Evolutionary conservation across 2,888 invertebrate species (phyloP), one percentile per base, ranked within the genome.

Genomic region (Platynereis dumerilii): DNA sequence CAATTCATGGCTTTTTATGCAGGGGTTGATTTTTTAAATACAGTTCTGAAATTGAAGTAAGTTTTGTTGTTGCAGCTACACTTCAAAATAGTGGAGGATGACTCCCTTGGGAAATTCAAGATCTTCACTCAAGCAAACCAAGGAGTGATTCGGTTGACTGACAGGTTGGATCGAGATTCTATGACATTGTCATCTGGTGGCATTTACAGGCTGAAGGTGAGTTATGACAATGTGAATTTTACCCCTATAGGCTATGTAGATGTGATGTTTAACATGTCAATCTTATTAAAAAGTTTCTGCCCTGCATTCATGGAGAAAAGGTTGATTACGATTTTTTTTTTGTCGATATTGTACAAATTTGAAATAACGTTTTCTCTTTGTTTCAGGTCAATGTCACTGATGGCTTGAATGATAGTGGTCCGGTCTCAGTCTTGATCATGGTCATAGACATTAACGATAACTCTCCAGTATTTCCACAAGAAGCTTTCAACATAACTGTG

Each of bases 401-500:
- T 39, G 58, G 58, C 12, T 34, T 34, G 12, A 58, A 58, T 24
- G 58, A 28, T 20, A 34, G 58, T 17, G 27, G 29, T 39, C 58
- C 58, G 26, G 58, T 34, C 15, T 22, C 34, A 5, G 59, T 45
- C 12, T 7, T 34, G 2, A 28, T 59, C 44, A 59, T 44, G 28
- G 39, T 61, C 2, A 39, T 54, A 22, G 65, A 65, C 42, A 52
- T 65, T 17, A 65, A 65, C 28, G 65, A 65, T 48, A 65, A 65
- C 53, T 24, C 2, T 22, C 65, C 65, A 34, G 34, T 20, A 15
- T 65, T 65, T 34, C 44, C 44, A 24, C 2, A 26, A n/a, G 34
- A 24, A 2, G 2, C 29, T n/a, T 65, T 60, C 58, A 29, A 42
- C 27, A 28, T 45, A 17, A 15, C 48, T 12, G 53, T 65, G 24